Conservation (phyloP, 2,113 vertebrate genomes). For the Polypterus bichir region DNA sequence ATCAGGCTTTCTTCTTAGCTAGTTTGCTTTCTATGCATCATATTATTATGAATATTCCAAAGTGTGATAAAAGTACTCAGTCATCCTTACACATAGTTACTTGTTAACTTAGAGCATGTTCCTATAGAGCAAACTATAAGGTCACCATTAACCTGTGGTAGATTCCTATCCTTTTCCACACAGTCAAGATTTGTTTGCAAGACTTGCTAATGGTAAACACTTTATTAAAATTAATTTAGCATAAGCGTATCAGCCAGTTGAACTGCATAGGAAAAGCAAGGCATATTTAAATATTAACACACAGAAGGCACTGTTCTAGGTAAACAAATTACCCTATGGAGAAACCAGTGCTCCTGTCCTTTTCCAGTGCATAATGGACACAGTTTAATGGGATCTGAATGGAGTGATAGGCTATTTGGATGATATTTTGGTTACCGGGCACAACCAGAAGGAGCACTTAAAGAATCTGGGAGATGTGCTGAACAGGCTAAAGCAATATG, state of each 20-base stretch:
- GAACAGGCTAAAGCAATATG: constrained; percentile 4
- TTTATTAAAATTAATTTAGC: constrained; percentile 20
- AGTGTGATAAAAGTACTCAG: too few species aligned
- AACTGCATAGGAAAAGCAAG: constrained; percentile 18
- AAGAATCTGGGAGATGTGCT: constrained; percentile 2
- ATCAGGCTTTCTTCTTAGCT: too few species aligned
- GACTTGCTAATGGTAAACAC: constrained; percentile 9
- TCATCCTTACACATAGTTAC: too few species aligned
- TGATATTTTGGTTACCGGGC: constrained; percentile 12
- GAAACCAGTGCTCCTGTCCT: constrained; percentile 18
- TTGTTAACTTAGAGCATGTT: too few species aligned
- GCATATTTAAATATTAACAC: constrained; percentile 12
- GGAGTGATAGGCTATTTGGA: constrained; percentile 31
- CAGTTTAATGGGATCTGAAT: constrained; percentile 23
- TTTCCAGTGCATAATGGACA: constrained; percentile 32
- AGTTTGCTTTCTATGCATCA: too few species aligned
- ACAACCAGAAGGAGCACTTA: background rate
- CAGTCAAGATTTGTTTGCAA: constrained; percentile 14
- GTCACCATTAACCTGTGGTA: constrained; percentile 6
- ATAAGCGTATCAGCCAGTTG: constrained; percentile 20
- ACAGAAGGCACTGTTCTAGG: constrained; percentile 16
- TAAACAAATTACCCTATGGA: constrained; percentile 29
- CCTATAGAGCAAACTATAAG: constrained; percentile 5
- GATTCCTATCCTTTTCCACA: constrained; percentile 11
- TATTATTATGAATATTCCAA: too few species aligned